Conservation (phyloP, 2,113 vertebrate species). For the Epinephelus moara region DNA sequence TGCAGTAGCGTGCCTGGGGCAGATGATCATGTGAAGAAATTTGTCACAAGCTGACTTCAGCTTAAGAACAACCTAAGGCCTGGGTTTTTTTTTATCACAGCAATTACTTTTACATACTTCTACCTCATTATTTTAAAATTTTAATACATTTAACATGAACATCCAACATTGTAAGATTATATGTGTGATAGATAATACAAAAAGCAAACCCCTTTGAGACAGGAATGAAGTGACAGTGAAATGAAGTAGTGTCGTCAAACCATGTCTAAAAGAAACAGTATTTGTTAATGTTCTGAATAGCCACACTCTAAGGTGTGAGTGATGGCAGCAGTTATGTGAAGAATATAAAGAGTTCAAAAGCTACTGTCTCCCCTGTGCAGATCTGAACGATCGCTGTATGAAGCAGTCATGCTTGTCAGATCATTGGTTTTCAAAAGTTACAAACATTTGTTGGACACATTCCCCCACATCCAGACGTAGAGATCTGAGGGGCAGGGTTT, state of each 20-base stretch:
- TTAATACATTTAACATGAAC: no score
- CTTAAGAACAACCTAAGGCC: no score
- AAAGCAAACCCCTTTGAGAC: no score
- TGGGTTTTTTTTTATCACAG: no score
- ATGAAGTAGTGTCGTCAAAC: neutral
- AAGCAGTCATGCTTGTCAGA: neutral
- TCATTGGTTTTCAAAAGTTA: neutral
- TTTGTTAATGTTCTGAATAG: slow-evolving; percentile 1
- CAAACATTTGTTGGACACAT: neutral
- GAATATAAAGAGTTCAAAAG: neutral
- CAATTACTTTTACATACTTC: no score
- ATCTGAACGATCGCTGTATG: neutral
- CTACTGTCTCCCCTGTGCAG: neutral
- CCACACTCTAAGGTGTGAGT: neutral
- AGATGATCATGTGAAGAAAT: no score
- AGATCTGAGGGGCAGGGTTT: neutral
- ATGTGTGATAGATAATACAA: no score
- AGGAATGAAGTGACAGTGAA: no score
- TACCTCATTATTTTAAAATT: no score
- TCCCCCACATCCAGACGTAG: neutral
- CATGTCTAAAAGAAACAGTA: neutral
- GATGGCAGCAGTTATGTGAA: neutral
- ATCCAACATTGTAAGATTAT: no score
- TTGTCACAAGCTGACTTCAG: no score
- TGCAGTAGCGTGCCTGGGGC: no score